Percentiles rank a stretch among this genome's conserved stretches.
Evolutionary conservation across 2,797 vertebrate species (phyloP).

Genomic region (Odontamblyopus lacepedii): DNA sequence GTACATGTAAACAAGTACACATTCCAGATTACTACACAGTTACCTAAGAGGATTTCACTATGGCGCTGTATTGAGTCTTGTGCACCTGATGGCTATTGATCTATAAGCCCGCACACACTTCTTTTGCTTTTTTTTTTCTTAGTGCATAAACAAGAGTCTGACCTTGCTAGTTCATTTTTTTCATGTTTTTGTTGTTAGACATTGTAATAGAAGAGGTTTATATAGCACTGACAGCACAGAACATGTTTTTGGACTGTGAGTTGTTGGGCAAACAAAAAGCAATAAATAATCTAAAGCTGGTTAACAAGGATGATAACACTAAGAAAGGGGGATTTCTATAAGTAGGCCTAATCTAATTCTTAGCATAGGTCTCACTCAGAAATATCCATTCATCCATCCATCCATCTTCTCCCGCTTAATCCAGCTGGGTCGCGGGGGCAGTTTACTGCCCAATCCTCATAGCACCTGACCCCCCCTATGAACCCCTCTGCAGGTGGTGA

Average conservation of each 20-base stretch:
- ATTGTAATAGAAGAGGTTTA: constrained; percentile 7
- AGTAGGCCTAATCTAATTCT: constrained; percentile 7
- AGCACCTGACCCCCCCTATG: too few species aligned
- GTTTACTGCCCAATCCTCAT: too few species aligned
- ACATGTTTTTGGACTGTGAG: not conserved
- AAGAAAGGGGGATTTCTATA: not conserved
- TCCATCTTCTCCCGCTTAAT: too few species aligned
- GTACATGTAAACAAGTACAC: constrained; percentile 36
- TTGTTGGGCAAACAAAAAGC: constrained; percentile 10
- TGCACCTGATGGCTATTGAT: constrained; percentile 70
- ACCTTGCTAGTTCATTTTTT: constrained; percentile 32
- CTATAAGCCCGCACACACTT: constrained; percentile 43
- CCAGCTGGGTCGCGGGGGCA: too few species aligned
- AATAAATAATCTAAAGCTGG: constrained; percentile 15
- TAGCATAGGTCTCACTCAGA: not conserved
- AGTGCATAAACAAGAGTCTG: constrained; percentile 31
- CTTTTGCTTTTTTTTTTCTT: constrained; percentile 2
- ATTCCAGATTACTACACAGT: constrained; percentile 64
- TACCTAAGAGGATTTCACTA: constrained; percentile 71
- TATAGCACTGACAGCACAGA: constrained; percentile 1
- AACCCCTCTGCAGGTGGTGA: too few species aligned
- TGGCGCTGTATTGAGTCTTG: constrained; percentile 58
- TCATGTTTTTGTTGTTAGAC: not conserved
- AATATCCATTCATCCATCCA: not conserved
- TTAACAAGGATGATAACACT: constrained; percentile 7